A percentile compares a stretch with the other conserved stretches of the same genome.
phyloP scores from a whole-genome alignment of 1,140 invertebrate genomes.

The Microvelia longipes region DNA sequence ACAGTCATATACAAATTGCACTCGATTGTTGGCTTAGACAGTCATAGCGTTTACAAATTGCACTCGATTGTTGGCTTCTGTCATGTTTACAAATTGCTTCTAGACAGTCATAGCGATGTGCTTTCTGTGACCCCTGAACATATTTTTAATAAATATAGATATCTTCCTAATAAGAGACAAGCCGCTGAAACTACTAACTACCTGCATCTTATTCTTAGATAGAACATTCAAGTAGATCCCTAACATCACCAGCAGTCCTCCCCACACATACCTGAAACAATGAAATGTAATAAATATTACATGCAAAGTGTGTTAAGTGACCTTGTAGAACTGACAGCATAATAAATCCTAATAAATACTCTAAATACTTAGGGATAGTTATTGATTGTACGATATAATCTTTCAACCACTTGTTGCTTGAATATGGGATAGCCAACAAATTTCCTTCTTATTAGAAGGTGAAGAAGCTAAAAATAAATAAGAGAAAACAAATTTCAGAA shows the following conservation, averaged over 20 bases:
- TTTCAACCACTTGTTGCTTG: conserved; percentile 4
- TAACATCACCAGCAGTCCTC: conserved; percentile 65
- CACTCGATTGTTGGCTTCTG: no score
- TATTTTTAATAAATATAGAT: neutral
- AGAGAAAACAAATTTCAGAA: no score
- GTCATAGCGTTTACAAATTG: no score
- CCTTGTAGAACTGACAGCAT: no score
- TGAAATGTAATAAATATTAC: conserved; percentile 10
- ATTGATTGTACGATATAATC: conserved; percentile 5
- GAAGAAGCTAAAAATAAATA: no score
- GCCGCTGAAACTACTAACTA: neutral
- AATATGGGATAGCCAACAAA: neutral
- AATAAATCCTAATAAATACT: no score
- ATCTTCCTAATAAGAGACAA: neutral
- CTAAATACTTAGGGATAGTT: conserved; percentile 14
- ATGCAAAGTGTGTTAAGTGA: no score
- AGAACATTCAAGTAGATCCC: conserved; percentile 85
- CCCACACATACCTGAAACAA: conserved; percentile 69
- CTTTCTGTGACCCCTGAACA: neutral
- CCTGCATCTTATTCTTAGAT: conserved; percentile 43
- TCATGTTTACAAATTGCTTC: no score
- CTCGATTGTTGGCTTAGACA: no score
- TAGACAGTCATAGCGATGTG: neutral
- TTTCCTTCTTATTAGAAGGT: neutral
- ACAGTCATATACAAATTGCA: no score